These are phyloP conservation scores for Copsychus sechellarum DNA, from an alignment of 2,113 vertebrate species.

Conservation along the genomic window DNA sequence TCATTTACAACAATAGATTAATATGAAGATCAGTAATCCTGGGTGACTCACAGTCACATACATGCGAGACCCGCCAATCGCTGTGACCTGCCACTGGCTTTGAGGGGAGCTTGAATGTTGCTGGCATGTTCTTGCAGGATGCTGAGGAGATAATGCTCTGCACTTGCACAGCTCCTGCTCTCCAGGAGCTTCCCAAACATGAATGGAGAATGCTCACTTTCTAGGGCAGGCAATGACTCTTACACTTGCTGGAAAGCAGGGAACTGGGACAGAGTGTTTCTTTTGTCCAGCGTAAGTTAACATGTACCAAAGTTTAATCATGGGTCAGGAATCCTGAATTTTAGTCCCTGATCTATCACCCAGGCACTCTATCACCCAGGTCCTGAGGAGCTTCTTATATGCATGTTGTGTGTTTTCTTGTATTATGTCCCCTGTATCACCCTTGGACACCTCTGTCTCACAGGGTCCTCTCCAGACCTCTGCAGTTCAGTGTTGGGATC, in stretches of 20 bases:
- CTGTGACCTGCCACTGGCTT: slow-evolving; percentile 44
- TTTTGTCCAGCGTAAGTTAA: neutral
- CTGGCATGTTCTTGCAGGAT: slow-evolving; percentile 9
- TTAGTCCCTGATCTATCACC: neutral
- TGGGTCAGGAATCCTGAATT: neutral
- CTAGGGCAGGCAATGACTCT: neutral
- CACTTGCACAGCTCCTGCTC: neutral
- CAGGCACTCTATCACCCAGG: neutral
- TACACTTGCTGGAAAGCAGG: neutral
- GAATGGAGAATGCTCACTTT: neutral
- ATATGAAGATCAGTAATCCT: slow-evolving; percentile 59
- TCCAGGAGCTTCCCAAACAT: slow-evolving; percentile 21
- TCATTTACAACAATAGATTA: slow-evolving; percentile 71
- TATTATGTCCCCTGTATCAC: neutral
- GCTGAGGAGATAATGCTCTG: neutral
- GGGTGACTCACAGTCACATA: slow-evolving; percentile 70
- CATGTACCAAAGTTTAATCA: neutral
- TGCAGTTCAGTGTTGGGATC: neutral
- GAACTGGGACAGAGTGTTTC: neutral
- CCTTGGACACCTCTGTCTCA: neutral
- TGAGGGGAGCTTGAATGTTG: neutral
- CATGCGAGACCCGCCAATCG: slow-evolving; percentile 40
- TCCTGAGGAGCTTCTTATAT: neutral
- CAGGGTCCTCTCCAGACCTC: neutral
- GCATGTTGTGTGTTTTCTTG: neutral